Base-by-base conservation (phyloP, 1,140 invertebrate species). In the Heliconius nattereri region DNA sequence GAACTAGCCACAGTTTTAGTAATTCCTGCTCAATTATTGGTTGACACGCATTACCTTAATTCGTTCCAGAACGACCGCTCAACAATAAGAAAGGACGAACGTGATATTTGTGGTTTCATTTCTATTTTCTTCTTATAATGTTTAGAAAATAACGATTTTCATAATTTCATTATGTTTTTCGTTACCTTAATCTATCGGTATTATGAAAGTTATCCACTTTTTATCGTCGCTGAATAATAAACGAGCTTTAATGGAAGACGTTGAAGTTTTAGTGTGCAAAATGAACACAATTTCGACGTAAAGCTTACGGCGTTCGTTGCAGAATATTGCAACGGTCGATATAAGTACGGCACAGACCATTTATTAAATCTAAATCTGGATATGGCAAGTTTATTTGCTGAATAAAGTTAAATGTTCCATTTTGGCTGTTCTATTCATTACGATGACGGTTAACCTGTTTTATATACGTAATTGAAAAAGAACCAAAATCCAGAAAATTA, bases 11-110 rank as follows among this genome's bases (percentile, higher is more conserved):
- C 80, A 80, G 60, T 77, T 70, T 29, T 66, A 78, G 81, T 86
- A 85, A 86, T 87, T 88, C 86, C 84, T 83, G 84, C 79, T 83
- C 81, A 82, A 85, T 87, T 84, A 76, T 83, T 81, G 80, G 76
- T 73, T 77, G 75, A 84, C 85, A 85, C 83, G 86, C 84, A 86
- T 87, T 87, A 87, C 81, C 84, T 87, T 88, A 89, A 89, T 87
- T 87, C 85, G 83, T 86, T 86, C 81, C 84, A 83, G 86, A 75
- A 71, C 78, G 77, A 84, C 84, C 87, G 85, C 85, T 87, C 84
- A 86, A 81, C 84, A 83, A 78, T 81, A 82, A 85, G 78, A 87
- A 86, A 86, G 79, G 79, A 76, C 78, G 81, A 74, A 85, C 81
- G 83, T 86, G 80, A 80, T 78, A 49, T 71, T 75, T 71, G 54